These are phyloP conservation scores for Myiozetetes cayanensis DNA, from an alignment of 2,113 vertebrate genomes.

Conservation along the genomic window DNA sequence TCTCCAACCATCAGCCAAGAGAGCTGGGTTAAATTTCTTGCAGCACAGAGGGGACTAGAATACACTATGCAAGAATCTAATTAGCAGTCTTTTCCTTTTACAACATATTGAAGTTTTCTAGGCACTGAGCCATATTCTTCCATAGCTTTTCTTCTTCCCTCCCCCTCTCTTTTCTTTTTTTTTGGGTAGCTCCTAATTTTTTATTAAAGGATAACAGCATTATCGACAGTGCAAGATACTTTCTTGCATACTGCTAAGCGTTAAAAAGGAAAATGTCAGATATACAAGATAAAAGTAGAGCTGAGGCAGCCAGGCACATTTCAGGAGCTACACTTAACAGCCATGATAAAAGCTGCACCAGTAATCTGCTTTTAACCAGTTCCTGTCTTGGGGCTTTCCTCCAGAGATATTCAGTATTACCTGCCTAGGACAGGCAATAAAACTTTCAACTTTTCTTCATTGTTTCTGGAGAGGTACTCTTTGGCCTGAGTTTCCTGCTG, in stretches of 20 bases:
- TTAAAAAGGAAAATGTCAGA: conserved; percentile 19
- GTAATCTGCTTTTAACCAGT: conserved; percentile 15
- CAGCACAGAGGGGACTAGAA: conserved; percentile 1
- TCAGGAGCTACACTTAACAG: neutral
- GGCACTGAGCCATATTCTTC: conserved; percentile 51
- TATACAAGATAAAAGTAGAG: neutral
- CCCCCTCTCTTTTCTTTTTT: neutral
- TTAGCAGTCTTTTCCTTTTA: conserved; percentile 61
- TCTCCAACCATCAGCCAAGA: conserved; percentile 41
- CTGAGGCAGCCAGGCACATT: neutral
- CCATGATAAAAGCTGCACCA: neutral
- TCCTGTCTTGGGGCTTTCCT: neutral
- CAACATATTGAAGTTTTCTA: conserved; percentile 68
- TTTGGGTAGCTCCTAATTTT: conserved; percentile 36
- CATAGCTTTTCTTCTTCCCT: conserved; percentile 11
- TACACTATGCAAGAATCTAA: conserved; percentile 42
- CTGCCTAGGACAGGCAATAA: neutral
- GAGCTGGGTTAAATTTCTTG: conserved; percentile 54
- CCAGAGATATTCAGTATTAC: neutral
- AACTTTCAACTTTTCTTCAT: neutral
- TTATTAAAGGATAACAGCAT: conserved; percentile 35
- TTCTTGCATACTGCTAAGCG: neutral
- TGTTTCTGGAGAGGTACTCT: neutral
- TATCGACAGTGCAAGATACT: conserved; percentile 42
- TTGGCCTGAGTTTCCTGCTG: neutral